Evolutionary conservation across 2,797 vertebrate genomes (phyloP).

Genomic region (Esox lucius): DNA sequence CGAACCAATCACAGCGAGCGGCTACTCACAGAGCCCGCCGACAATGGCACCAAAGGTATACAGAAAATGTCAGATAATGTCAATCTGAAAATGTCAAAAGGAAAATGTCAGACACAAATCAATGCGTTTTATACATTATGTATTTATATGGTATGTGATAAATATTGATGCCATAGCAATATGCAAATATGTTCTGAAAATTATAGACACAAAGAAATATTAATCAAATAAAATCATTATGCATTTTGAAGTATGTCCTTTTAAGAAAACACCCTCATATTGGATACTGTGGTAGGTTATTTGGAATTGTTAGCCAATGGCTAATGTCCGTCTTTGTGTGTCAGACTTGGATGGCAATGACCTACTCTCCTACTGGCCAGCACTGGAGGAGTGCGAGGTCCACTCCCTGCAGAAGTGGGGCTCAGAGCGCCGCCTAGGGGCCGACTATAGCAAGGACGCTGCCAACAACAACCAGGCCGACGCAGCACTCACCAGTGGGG

Average conservation of each 20-base stretch:
- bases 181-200: neutral
- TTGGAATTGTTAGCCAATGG: conserved; percentile 31
- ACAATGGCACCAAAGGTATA: conserved; percentile 88
- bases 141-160: neutral
- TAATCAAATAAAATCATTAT: neutral
- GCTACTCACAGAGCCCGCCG: conserved; percentile 87
- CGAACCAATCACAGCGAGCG: conserved; percentile 89
- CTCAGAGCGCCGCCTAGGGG: conserved; percentile 92
- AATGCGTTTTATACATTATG: conserved; percentile 36
- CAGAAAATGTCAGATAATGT: neutral
- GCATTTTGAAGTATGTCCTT: neutral
- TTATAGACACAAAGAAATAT: neutral
- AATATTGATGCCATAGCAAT: neutral
- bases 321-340: conserved; percentile 47
- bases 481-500: conserved; percentile 92
- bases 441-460: conserved; percentile 89
- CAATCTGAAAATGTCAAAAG: neutral
- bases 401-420: conserved; percentile 97
- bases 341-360: conserved; percentile 96
- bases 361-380: conserved; percentile 96
- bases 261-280: neutral
- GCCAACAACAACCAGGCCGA: conserved; percentile 95
- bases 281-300: neutral
- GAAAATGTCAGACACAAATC: conserved; percentile 50
- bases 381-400: conserved; percentile 88